Evolutionary conservation across 2,888 invertebrate genomes (phyloP).

Genomic region (Drosophila fungiperda): DNA sequence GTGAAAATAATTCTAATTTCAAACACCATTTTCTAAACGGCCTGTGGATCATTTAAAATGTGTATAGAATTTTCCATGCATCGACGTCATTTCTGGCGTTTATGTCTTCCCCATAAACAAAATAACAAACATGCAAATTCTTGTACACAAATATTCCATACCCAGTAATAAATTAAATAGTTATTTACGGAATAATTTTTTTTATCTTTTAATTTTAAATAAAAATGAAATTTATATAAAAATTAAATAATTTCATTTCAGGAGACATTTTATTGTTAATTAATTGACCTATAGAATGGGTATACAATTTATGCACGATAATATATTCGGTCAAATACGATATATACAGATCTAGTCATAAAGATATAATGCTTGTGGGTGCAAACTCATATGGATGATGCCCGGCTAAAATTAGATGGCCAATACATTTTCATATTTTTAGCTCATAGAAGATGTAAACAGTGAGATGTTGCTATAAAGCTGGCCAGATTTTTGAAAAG

Average conservation of each 20-base stretch:
- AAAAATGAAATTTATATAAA: background rate
- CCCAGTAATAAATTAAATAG: background rate
- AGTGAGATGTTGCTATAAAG: conserved; percentile 61
- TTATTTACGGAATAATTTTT: background rate
- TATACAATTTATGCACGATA: conserved; percentile 2
- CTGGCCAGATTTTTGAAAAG: conserved; percentile 38
- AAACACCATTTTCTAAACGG: conserved; percentile 37
- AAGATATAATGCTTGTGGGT: conserved; percentile 36
- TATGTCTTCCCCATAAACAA: conserved; percentile 38
- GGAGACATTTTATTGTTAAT: background rate
- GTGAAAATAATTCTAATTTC: conserved; percentile 11
- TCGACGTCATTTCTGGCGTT: conserved; percentile 39
- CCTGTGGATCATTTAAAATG: conserved; percentile 35
- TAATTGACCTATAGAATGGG: conserved; percentile 2
- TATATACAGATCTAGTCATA: conserved; percentile 22
- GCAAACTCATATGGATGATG: conserved; percentile 66
- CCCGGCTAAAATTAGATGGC: conserved; percentile 71
- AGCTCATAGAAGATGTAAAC: conserved; percentile 74
- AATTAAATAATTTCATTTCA: background rate
- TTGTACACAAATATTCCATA: background rate
- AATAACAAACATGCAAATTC: conserved; percentile 12
- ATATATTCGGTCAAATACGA: background rate
- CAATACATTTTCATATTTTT: conserved; percentile 80
- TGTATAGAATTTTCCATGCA: conserved; percentile 62
- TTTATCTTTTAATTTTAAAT: too few species aligned